Evolutionary conservation across 2,888 invertebrate genomes (phyloP), one percentile per base, ranked within the genome.

Genomic region (Caenorhabditis imperialis): DNA sequence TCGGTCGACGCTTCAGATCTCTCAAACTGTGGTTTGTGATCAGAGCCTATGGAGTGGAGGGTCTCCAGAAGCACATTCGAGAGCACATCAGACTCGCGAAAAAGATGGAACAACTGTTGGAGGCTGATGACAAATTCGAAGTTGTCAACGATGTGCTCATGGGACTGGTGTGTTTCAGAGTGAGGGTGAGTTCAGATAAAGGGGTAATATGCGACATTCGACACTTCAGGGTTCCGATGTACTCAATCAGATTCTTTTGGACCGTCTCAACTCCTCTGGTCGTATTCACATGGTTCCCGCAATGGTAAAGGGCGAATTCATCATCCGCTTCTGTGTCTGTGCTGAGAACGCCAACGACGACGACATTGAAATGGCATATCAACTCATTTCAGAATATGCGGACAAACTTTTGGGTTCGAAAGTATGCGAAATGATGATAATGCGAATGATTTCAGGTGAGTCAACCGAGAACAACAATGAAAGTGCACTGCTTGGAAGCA

Each of bases 1-100:
- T 99, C 61, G 96, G 96, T 89, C 92, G 98, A 38, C 91, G 98
- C 76, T 99, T 99, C 90, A 92, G 98, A 70, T 94, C 96, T 0
- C 91, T 99, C 77, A 99, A 99, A 89, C 90, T 99, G 37, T 99
- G 98, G 98, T 99, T 98, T 89, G 97, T 98, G 79, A 91, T 99
- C 84, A 91, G 98, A 77, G 93, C 92, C 85, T 97, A 95, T 88
- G 98, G 98, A 22, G 93, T 98, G 83, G 93, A 93, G 71, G 97
- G 97, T 0, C 90, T 99, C 50, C 96, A 95, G 89, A 92, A 92
- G 65, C 97, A 98, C 88, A 94, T 99, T 77, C 91, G 98, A 75
- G 93, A 93, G 83, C 88, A 88, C 67, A 83, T 86, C 18, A 81
- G 88, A 16, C 62, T 88, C 40, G 88, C 88, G 2, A 87, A 86